These are phyloP conservation scores for Metopia argyrocephala DNA, from an alignment of 2,888 invertebrate species.

Conservation along the genomic window DNA sequence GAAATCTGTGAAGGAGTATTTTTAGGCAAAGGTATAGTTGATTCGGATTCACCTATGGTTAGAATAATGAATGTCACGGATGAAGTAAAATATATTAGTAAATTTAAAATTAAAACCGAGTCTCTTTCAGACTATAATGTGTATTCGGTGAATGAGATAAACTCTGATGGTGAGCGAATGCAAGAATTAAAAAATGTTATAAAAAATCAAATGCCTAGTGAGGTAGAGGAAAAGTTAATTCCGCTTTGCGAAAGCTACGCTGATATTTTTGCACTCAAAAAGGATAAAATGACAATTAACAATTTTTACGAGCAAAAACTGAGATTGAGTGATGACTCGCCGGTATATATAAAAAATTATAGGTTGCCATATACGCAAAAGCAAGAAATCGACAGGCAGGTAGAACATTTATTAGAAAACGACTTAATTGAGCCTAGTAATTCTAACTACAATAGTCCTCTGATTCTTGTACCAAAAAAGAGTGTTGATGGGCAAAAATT, in stretches of 20 bases:
- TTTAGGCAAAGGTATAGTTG: not conserved
- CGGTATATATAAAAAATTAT: constrained; percentile 17
- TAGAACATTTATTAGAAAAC: constrained; percentile 25
- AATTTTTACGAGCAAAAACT: constrained; percentile 29
- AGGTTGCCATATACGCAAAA: constrained; percentile 4
- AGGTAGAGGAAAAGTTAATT: constrained; percentile 4
- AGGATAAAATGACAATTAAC: constrained; percentile 36
- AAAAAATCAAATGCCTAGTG: not conserved
- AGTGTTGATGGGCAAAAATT: not conserved
- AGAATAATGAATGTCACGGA: not conserved
- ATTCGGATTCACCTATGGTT: not conserved
- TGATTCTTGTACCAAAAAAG: not conserved
- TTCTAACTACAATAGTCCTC: not conserved
- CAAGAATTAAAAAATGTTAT: not conserved
- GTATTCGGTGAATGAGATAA: not conserved
- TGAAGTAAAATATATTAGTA: not conserved
- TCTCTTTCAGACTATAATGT: constrained; percentile 7
- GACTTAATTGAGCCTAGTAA: constrained; percentile 7
- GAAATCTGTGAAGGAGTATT: not conserved
- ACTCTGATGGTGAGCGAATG: not conserved
- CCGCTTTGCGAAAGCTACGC: constrained; percentile 29
- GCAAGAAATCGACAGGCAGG: constrained; percentile 6
- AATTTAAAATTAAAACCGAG: not conserved
- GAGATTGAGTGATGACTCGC: not conserved
- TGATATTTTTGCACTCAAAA: constrained; percentile 28